These are phyloP conservation scores for Trissolcus basalis DNA, from an alignment of 1,140 invertebrate genomes.

Conservation along the genomic window DNA sequence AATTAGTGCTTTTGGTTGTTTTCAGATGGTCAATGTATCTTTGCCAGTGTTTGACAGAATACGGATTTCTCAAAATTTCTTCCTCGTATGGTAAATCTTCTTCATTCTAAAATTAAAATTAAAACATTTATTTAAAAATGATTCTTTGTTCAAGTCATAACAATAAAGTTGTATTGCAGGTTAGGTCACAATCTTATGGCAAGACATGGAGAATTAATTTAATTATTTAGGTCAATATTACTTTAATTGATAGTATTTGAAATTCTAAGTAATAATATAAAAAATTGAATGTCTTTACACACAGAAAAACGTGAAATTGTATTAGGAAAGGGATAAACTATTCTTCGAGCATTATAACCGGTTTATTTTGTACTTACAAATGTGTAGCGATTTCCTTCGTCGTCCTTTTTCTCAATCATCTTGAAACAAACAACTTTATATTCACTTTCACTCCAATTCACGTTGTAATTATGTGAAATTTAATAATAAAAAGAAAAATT, in stretches of 20 bases:
- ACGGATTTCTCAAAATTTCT: conserved; percentile 97
- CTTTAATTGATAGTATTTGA: too few species aligned
- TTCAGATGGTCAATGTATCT: conserved; percentile 98
- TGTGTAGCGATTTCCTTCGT: conserved; percentile 61
- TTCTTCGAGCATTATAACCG: too few species aligned
- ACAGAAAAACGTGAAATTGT: too few species aligned
- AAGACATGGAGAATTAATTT: too few species aligned
- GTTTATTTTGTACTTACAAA: conserved; percentile 65
- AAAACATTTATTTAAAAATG: too few species aligned
- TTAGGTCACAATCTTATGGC: too few species aligned
- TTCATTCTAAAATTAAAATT: conserved; percentile 82
- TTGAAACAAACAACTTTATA: conserved; percentile 3
- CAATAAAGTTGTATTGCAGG: too few species aligned
- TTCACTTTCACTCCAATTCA: not conserved
- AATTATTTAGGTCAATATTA: too few species aligned
- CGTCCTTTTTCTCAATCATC: conserved; percentile 63
- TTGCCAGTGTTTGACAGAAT: conserved; percentile 98
- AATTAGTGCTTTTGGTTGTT: conserved; percentile 84
- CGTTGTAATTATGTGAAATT: not conserved
- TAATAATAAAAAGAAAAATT: not conserved
- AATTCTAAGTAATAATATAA: too few species aligned
- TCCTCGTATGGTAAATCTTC: conserved; percentile 98
- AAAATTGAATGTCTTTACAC: too few species aligned
- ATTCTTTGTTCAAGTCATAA: too few species aligned
- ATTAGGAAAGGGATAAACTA: too few species aligned